Percentiles rank a stretch among this genome's conserved stretches.
Conservation (phyloP, 2,888 invertebrate species). For the Tiliacea citrago region DNA sequence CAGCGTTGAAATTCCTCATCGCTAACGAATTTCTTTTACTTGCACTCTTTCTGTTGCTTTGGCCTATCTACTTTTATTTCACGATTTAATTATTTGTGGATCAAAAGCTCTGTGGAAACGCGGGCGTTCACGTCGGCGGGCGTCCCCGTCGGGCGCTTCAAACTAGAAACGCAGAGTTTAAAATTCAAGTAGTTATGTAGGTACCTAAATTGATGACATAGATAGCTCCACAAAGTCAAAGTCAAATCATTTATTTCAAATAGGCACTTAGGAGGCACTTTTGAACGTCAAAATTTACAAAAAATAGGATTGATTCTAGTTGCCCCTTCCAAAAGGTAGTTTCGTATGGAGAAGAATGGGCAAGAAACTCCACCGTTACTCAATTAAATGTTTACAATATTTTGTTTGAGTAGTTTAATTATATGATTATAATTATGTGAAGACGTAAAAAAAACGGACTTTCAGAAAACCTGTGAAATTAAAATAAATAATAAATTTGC, state of each 20-base stretch:
- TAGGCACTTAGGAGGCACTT: too few species aligned
- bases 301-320: too few species aligned
- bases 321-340: too few species aligned
- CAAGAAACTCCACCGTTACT: too few species aligned
- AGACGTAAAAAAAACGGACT: too few species aligned
- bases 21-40: slow-evolving; percentile 55
- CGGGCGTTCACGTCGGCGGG: neutral
- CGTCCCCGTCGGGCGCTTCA: too few species aligned
- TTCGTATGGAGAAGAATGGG: too few species aligned
- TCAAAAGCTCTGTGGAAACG: neutral
- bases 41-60: slow-evolving; percentile 30
- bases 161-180: neutral
- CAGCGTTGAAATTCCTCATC: slow-evolving; percentile 50
- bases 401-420: too few species aligned
- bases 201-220: neutral
- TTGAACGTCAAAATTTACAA: too few species aligned
- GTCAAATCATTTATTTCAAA: too few species aligned
- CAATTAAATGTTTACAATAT: too few species aligned
- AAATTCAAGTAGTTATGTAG: neutral
- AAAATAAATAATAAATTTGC: slow-evolving; percentile 4
- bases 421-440: too few species aligned
- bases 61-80: neutral
- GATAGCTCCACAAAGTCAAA: neutral
- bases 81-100: neutral
- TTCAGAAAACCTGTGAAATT: neutral